Percentiles rank a stretch among this genome's conserved stretches.
These are phyloP conservation scores for Drosophila repletoides DNA, from an alignment of 1,140 invertebrate genomes.

Conservation along the genomic window DNA sequence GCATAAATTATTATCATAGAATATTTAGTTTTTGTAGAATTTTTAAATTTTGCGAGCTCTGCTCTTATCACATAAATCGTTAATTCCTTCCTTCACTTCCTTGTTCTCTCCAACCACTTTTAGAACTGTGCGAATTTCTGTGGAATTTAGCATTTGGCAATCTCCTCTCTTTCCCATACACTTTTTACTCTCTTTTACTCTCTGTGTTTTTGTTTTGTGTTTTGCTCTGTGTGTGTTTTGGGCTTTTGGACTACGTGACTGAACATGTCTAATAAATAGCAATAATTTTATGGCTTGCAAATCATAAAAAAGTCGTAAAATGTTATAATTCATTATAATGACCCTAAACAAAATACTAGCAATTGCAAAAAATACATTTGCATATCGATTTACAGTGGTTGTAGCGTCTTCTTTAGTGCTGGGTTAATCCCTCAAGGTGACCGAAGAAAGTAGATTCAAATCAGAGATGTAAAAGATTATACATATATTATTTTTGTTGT, in stretches of 20 bases:
- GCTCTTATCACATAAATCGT: too few species aligned
- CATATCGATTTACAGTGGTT: neutral
- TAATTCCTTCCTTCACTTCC: too few species aligned
- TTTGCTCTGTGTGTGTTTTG: slow-evolving; percentile 18
- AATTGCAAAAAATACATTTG: slow-evolving; percentile 2
- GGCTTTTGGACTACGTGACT: slow-evolving; percentile 71
- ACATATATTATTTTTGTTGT: neutral
- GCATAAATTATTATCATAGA: neutral
- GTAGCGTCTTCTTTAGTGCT: neutral
- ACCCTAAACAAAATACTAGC: slow-evolving; percentile 1
- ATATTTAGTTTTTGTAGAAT: too few species aligned
- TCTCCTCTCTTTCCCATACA: neutral
- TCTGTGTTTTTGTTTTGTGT: slow-evolving; percentile 5
- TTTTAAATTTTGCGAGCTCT: too few species aligned
- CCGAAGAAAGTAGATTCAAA: neutral
- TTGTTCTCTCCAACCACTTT: too few species aligned
- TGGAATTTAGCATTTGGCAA: slow-evolving; percentile 21
- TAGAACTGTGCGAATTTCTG: too few species aligned
- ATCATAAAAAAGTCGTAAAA: slow-evolving; percentile 69
- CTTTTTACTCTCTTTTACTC: neutral
- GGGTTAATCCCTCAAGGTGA: slow-evolving; percentile 25
- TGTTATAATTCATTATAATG: slow-evolving; percentile 20
- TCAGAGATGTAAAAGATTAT: neutral
- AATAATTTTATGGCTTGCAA: slow-evolving; percentile 49
- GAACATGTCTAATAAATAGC: slow-evolving; percentile 45